Base-by-base conservation (phyloP, 2,797 vertebrate species). In the Pelochelys cantorii region DNA sequence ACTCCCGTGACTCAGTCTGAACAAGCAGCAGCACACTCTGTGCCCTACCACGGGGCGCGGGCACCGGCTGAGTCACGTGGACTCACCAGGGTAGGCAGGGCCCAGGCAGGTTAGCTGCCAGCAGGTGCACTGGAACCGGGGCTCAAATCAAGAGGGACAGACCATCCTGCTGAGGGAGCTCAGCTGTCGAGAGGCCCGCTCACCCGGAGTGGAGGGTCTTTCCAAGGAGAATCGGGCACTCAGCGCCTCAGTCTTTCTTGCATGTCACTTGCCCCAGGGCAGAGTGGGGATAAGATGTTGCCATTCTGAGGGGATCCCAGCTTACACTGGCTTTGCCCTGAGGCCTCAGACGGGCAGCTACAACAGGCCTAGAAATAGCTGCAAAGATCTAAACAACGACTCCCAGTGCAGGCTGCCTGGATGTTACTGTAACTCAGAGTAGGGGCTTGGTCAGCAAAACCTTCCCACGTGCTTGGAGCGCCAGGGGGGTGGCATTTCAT, bases 1-100 rank as follows among this genome's bases (percentile, higher is more conserved):
- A 85, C 48, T 80, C 87, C 56, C 42, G 91, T 96, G 97, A 95
- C 94, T 93, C 97, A 57, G 83, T 80, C 91, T 74, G 82, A 90
- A 81, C 92, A 68, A 54, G 85, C 1, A 5, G 90, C 92, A 34
- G 95, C 96, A 93, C 85, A 3, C 74, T 68, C 77, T 78, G 80
- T 68, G 91, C 93, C 62, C 10, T n/a, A 14, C 27, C 31, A 2
- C 15, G 10, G 31, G 23, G 23, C 3, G 34, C 53, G 1, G 0
- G 11, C 0, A 1, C 56, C 7, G 54, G 52, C 25, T 9, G 29
- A 79, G 48, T 29, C 1, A 7, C 65, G 1, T 11, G 65, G 86
- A 4, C 2, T 0, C 2, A 6, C 0, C 5, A 11, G 2, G 57
- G 34, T n/a, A 4, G 53, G 10, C n/a, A 1, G 5, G 5, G 22